These are phyloP conservation scores for Agelaius phoeniceus DNA, from an alignment of 2,113 vertebrate genomes.

Conservation along the genomic window DNA sequence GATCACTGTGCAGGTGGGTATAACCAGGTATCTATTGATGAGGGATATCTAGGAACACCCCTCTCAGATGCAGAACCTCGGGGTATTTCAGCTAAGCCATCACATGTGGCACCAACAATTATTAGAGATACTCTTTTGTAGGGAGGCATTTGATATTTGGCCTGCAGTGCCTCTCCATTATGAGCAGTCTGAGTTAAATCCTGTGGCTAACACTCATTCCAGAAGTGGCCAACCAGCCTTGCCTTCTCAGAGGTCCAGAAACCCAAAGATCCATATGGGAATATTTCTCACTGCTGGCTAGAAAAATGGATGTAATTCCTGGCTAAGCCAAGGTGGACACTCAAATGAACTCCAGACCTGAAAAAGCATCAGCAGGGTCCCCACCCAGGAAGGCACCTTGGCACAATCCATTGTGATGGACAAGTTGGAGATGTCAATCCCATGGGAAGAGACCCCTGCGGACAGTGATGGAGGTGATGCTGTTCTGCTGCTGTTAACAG, in stretches of 20 bases:
- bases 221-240: not conserved
- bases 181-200: not conserved
- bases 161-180: not conserved
- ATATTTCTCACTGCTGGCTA: not conserved
- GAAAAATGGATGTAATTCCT: not conserved
- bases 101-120: not conserved
- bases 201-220: not conserved
- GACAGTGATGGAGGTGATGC: not conserved
- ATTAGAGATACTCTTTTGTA: not conserved
- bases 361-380: not conserved
- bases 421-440: not conserved
- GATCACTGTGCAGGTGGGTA: not conserved
- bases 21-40: not conserved
- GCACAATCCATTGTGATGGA: not conserved
- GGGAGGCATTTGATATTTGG: not conserved
- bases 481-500: not conserved
- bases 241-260: not conserved
- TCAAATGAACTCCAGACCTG: not conserved
- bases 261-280: not conserved
- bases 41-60: not conserved
- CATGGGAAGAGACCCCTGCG: accelerated
- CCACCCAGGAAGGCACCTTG: not conserved
- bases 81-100: not conserved
- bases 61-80: not conserved
- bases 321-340: not conserved